phyloP scores from a whole-genome alignment of 2,888 invertebrate genomes.

The Patella pellucida region DNA sequence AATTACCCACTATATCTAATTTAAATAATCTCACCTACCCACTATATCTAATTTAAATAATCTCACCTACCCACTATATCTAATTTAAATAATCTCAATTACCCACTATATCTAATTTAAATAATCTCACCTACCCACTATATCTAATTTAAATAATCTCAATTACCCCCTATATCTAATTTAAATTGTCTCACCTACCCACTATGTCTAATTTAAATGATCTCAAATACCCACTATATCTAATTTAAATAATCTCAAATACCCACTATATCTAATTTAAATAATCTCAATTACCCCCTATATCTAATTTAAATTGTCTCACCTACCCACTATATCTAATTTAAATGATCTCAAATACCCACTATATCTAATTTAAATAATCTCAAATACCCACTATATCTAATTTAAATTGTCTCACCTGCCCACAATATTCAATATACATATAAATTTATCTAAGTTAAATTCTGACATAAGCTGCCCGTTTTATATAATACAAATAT shows the following conservation, averaged over 20 bases:
- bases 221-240: too few species aligned
- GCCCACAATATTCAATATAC: conserved; percentile 88
- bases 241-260: neutral
- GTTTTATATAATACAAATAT: conserved; percentile 83
- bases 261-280: too few species aligned
- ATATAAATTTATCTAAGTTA: conserved; percentile 92
- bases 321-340: conserved; percentile 76
- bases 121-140: too few species aligned
- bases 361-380: conserved; percentile 87
- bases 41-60: too few species aligned
- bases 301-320: conserved; percentile 22
- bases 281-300: too few species aligned
- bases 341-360: too few species aligned
- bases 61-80: too few species aligned
- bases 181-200: too few species aligned
- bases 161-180: neutral
- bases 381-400: too few species aligned
- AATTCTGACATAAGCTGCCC: conserved; percentile 86
- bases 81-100: conserved; percentile 72
- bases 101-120: conserved; percentile 72
- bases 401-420: conserved; percentile 72
- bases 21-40: too few species aligned
- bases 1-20: neutral
- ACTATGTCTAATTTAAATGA: too few species aligned
- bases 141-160: too few species aligned